These are phyloP conservation scores for Betta splendens DNA, from an alignment of 2,797 vertebrate genomes.

Conservation along the genomic window DNA sequence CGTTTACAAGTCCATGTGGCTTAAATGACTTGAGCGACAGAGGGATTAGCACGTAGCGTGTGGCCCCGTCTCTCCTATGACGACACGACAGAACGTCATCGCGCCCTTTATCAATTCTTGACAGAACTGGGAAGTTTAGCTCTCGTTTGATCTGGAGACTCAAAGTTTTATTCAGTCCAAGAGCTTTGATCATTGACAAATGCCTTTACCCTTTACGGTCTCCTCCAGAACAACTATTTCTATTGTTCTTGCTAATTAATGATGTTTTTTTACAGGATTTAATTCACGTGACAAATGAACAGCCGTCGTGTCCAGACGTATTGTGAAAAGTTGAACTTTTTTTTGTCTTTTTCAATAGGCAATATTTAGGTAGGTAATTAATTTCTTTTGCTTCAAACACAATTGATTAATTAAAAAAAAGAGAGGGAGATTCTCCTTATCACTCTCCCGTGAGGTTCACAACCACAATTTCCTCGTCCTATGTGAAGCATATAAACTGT, in stretches of 20 bases:
- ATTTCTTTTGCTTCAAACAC: constrained; percentile 81
- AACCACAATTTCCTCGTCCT: constrained; percentile 78
- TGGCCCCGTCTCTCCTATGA: neutral
- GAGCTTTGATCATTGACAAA: constrained; percentile 58
- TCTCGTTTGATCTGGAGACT: constrained; percentile 42
- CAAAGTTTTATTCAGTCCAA: constrained; percentile 43
- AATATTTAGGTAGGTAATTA: constrained; percentile 84
- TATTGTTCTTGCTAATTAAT: constrained; percentile 76
- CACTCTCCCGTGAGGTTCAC: constrained; percentile 77
- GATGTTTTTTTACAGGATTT: constrained; percentile 69
- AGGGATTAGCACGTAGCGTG: constrained; percentile 10
- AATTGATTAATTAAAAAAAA: constrained; percentile 86
- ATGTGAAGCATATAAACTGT: constrained; percentile 77
- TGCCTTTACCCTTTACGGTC: constrained; percentile 59
- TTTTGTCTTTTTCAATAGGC: constrained; percentile 79
- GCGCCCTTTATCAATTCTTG: constrained; percentile 11
- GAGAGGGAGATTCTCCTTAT: constrained; percentile 80
- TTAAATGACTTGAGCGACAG: constrained; percentile 8
- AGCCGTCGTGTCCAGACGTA: constrained; percentile 70
- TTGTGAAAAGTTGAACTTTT: constrained; percentile 77
- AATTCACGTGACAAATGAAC: constrained; percentile 75
- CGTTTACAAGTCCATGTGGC: constrained; percentile 10
- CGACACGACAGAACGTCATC: constrained; percentile 1
- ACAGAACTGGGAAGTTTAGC: constrained; percentile 26
- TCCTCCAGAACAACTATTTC: constrained; percentile 66